Percentiles rank a stretch among this genome's conserved stretches.
Evolutionary conservation across 2,888 invertebrate genomes (phyloP).

Genomic region (Tachina lurida): DNA sequence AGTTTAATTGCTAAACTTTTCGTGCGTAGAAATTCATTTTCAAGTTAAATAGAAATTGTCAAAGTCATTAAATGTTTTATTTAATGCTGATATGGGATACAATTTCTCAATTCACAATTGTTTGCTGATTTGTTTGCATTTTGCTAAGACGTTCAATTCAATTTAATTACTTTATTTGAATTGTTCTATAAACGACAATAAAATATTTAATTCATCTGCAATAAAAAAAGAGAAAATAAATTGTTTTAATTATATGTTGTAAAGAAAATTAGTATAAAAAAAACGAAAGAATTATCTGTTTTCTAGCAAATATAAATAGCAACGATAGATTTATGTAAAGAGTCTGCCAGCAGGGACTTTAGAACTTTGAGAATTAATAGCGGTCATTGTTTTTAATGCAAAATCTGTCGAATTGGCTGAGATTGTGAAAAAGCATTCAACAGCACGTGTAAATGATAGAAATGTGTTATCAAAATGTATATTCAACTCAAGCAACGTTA

Average conservation of each 20-base stretch:
- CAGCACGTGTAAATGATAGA: too few species aligned
- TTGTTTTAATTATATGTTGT: background rate
- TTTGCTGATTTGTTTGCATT: background rate
- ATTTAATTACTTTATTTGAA: background rate
- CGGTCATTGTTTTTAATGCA: too few species aligned
- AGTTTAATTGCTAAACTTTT: background rate
- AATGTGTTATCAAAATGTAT: too few species aligned
- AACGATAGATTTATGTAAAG: too few species aligned
- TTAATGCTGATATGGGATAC: background rate
- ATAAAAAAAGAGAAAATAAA: constrained; percentile 4
- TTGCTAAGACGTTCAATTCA: background rate
- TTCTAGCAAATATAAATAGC: too few species aligned
- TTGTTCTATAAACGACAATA: background rate
- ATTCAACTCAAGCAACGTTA: too few species aligned
- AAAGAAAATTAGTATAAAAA: background rate
- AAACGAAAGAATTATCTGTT: too few species aligned
- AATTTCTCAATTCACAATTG: background rate
- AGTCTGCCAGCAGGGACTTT: too few species aligned
- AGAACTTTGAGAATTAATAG: too few species aligned
- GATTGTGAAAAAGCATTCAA: too few species aligned
- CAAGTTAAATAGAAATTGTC: constrained; percentile 2
- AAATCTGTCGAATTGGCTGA: too few species aligned
- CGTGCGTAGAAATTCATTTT: background rate
- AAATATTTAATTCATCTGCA: constrained; percentile 22
- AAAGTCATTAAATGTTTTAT: background rate